Base-by-base conservation (phyloP, 1,140 invertebrate species). In the Drosophila seguyi region DNA sequence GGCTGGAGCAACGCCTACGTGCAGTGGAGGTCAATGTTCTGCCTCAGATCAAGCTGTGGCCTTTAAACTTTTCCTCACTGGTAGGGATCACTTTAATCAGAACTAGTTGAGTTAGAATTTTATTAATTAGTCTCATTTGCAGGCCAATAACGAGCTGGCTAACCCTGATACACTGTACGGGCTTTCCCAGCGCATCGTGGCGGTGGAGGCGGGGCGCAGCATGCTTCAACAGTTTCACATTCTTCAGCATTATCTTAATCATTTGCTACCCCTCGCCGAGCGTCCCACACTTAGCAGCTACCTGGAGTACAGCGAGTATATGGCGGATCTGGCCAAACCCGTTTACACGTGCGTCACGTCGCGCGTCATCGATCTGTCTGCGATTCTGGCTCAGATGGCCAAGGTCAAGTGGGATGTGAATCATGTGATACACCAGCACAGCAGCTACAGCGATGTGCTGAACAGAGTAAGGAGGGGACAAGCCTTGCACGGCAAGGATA, bases 361-460 rank as follows among this genome's bases (percentile, higher is more conserved):
- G 0, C 95, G 95, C 83, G 94, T 95, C 10, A 95, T 99, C n/a
- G 96, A 99, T 92, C 95, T 96, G 34, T 94, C 96, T 45, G 94
- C 95, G 39, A 95, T 98, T 55, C 93, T 99, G 10, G 94, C 95
- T 50, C 94, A 95, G n/a, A 99, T 99, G 96, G 95, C 95, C 6
- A 96, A 96, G 93, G 98, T 99, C 3, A 97, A 98, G 92, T 99
- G 99, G 99, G 98, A 99, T 92, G 95, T 99, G 0, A 96, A 96
- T 91, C 98, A 99, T 88, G 97, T 99, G 0, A 98, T 98, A 94
- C 98, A 97, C 25, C 97, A 99, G 81, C 99, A 99, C 91, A 99
- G 97, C 90, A 93, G 94, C 13, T 99, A 99, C 93, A 96, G 97
- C 20, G 96, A 97, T 87, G 94, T 95, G 76, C 93, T 97, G 65